Evolutionary conservation across 92 coral and sea anemone species (phyloP), one percentile per base, ranked within the genome.

Genomic region (Anthopleura xanthogrammica): DNA sequence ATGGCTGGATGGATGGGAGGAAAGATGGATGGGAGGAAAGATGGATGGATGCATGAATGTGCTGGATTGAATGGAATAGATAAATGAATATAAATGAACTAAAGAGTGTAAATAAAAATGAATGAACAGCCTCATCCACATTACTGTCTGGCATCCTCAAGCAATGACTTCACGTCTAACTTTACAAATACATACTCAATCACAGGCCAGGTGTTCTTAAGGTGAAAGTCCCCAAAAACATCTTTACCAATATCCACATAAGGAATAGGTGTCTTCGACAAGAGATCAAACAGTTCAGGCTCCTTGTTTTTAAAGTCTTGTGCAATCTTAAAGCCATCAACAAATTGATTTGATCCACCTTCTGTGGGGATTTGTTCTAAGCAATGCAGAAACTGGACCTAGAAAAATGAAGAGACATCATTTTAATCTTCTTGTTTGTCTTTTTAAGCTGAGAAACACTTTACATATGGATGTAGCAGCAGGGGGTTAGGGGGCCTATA

Each of bases 351-450:
- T 52, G 70, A 88, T 20, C 98, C 98, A n/a, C 98, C 98, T 36
- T 91, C 52, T 14, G 82, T 58, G n/a, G 91, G 85, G 0, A 89
- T 90, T 87, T 92, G 98, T 29, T 88, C 86, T 36, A 96, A 72
- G 75, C 98, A 96, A 78, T 96, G 98, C 42, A 96, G 84, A 82
- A 96, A 24, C 74, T 94, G 94, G 29, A 90, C 87, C 98, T 96
- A 62, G 7, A 78, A 46, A 5, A 70, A 76, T 40, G 13, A 54
- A 54, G 52, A 1, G 12, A 48, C 10, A 10, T 12, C 24, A 39
- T 72, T 29, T 29, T 29, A 29, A 29, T 29, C 36, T 29, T 29
- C 36, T 29, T 29, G 36, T 29, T 29, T 29, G 36, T 29, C 36
- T 29, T 29, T 29, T 29, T 0, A 29, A 29, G 36, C 36, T 29